phyloP scores from a whole-genome alignment of 2,888 invertebrate species.

The Odontocolon sp. region DNA sequence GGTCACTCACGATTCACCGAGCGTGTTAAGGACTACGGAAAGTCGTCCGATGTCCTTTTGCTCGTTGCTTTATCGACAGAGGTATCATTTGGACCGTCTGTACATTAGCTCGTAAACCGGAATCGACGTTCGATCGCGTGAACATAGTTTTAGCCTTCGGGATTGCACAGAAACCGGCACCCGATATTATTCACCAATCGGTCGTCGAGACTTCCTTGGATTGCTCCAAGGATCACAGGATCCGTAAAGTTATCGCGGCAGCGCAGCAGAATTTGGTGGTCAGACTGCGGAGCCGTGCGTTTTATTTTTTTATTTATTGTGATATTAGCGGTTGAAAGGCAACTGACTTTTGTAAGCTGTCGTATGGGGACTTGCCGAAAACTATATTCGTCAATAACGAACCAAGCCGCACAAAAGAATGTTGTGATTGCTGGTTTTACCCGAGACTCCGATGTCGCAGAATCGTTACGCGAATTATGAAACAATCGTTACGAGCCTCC shows the following conservation, averaged over 20 bases:
- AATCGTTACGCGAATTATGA: slow-evolving; percentile 17
- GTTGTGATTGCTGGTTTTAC: background rate
- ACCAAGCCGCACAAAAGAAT: slow-evolving; percentile 5
- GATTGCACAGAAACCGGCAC: too few relatives aligned
- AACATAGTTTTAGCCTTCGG: too few relatives aligned
- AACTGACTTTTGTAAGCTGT: slow-evolving; percentile 44
- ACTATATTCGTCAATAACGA: slow-evolving; percentile 20
- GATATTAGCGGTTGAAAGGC: slow-evolving; percentile 64
- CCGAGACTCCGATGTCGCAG: slow-evolving; percentile 2
- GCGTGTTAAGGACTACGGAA: too few relatives aligned
- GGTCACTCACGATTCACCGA: background rate
- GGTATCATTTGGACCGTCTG: too few relatives aligned
- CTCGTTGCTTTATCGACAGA: too few relatives aligned
- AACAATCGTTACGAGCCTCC: background rate
- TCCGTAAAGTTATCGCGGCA: background rate
- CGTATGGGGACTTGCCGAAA: slow-evolving; percentile 13
- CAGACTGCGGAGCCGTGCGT: background rate
- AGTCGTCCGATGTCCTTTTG: too few relatives aligned
- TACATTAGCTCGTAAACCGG: too few relatives aligned
- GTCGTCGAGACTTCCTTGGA: too few relatives aligned
- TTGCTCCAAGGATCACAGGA: too few relatives aligned
- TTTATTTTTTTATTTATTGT: slow-evolving; percentile 63
- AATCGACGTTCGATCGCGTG: too few relatives aligned
- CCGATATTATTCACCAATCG: too few relatives aligned
- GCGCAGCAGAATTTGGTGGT: background rate